These are phyloP conservation scores for Xestia xanthographa DNA, from an alignment of 2,888 invertebrate species.

Conservation along the genomic window DNA sequence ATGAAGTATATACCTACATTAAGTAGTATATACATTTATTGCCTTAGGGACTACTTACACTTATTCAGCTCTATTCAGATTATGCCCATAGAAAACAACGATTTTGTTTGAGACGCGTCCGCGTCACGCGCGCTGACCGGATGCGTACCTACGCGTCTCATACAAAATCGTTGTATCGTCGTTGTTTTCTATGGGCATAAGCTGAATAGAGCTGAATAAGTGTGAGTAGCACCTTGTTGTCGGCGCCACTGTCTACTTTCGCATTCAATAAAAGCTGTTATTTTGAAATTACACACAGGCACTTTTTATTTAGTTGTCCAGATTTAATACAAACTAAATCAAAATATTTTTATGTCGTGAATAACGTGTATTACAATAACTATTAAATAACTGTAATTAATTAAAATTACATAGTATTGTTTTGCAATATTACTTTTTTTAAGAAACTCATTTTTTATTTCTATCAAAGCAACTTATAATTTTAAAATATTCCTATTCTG, in stretches of 20 bases:
- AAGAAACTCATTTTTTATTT: neutral
- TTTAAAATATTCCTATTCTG: neutral
- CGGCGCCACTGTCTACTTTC: neutral
- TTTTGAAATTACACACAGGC: too few relatives aligned
- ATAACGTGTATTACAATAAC: neutral
- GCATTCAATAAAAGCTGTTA: too few relatives aligned
- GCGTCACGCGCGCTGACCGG: too few relatives aligned
- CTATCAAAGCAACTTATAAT: neutral
- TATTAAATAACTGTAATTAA: conserved; percentile 1
- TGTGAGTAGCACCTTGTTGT: too few relatives aligned
- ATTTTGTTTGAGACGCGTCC: too few relatives aligned
- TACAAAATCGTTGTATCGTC: too few relatives aligned
- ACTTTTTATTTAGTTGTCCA: too few relatives aligned
- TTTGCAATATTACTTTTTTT: conserved; percentile 16
- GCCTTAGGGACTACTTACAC: neutral
- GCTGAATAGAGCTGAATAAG: too few relatives aligned
- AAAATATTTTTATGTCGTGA: neutral
- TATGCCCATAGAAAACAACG: too few relatives aligned
- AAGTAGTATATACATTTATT: neutral
- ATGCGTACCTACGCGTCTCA: too few relatives aligned
- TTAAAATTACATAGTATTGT: conserved; percentile 8
- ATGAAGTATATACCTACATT: neutral
- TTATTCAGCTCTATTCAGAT: too few relatives aligned
- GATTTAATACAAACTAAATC: neutral
- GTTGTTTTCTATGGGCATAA: too few relatives aligned